Conservation (phyloP, 1,140 invertebrate species). For the Scaptodrosophila lebanonensis region DNA sequence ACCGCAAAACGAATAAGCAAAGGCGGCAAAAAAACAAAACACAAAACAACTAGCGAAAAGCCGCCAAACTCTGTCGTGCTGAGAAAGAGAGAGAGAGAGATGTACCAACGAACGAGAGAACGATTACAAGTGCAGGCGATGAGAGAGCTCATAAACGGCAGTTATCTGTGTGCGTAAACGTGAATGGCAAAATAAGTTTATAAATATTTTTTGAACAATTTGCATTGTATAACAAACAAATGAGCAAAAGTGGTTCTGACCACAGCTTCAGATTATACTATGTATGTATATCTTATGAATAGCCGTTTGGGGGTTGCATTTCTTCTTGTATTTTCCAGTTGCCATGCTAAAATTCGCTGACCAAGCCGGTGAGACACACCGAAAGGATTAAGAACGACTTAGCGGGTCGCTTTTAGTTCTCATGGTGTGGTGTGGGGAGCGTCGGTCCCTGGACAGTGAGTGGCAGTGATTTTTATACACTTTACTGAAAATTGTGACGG, state of each 20-base stretch:
- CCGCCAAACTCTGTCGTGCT: too few species aligned
- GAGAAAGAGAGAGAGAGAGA: conserved; percentile 4
- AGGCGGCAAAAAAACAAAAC: conserved; percentile 22
- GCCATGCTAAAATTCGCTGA: conserved; percentile 15
- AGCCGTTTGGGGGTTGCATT: too few species aligned
- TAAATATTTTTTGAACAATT: too few species aligned
- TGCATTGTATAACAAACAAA: too few species aligned
- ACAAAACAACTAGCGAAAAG: conserved; percentile 1
- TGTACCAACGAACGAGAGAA: conserved; percentile 1
- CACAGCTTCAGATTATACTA: too few species aligned
- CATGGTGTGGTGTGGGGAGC: too few species aligned
- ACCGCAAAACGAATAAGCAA: conserved; percentile 29
- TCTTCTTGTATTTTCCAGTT: conserved; percentile 19
- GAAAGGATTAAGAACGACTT: conserved; percentile 44
- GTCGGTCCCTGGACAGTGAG: conserved; percentile 34
- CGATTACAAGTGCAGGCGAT: too few species aligned
- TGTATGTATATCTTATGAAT: too few species aligned
- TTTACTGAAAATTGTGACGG: too few species aligned
- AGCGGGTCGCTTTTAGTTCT: too few species aligned
- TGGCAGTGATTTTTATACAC: conserved; percentile 26
- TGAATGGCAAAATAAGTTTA: too few species aligned
- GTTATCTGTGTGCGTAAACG: background rate
- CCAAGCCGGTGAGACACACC: conserved; percentile 25
- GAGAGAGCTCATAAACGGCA: background rate
- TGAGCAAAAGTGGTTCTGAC: too few species aligned